Evolutionary conservation across 2,888 invertebrate genomes (phyloP).

Genomic region (Steinernema carpocapsae): DNA sequence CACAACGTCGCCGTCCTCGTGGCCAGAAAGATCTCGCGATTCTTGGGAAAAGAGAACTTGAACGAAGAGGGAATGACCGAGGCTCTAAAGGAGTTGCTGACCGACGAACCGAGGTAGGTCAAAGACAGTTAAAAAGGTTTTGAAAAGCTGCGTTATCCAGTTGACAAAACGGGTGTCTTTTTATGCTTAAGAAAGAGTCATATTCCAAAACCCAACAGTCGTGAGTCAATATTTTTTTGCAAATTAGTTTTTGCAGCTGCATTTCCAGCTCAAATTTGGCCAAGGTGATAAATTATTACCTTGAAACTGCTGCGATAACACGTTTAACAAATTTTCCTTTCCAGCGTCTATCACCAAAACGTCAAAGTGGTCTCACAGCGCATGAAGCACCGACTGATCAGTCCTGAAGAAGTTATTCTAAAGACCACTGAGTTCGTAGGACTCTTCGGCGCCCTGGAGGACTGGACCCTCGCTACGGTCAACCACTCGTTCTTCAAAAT

Average conservation of each 20-base stretch:
- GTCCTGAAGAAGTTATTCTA: slow-evolving; percentile 12
- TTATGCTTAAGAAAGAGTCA: too few species aligned
- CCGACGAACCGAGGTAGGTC: slow-evolving; percentile 29
- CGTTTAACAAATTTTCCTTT: background rate
- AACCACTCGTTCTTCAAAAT: background rate
- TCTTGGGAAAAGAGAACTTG: slow-evolving; percentile 35
- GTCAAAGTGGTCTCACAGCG: background rate
- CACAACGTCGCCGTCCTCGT: slow-evolving; percentile 31
- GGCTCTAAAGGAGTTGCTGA: slow-evolving; percentile 33
- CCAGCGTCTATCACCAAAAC: slow-evolving; percentile 18
- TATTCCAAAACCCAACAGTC: too few species aligned
- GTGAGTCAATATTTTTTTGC: too few species aligned
- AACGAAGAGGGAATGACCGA: slow-evolving; percentile 39
- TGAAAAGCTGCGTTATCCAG: too few species aligned
- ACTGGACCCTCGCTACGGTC: slow-evolving; percentile 2
- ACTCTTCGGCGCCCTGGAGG: slow-evolving; percentile 10
- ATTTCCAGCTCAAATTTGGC: too few species aligned
- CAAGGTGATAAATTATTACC: too few species aligned
- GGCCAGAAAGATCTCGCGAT: slow-evolving; percentile 38
- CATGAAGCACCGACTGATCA: slow-evolving; percentile 7
- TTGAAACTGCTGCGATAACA: too few species aligned
- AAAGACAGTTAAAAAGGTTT: too few species aligned
- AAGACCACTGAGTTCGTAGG: slow-evolving; percentile 17
- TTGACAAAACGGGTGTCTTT: too few species aligned
- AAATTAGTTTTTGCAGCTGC: too few species aligned